A percentile compares a stretch with the other conserved stretches of the same genome.
These are phyloP conservation scores for Ceratina japonica DNA, from an alignment of 1,140 invertebrate species.

Conservation along the genomic window DNA sequence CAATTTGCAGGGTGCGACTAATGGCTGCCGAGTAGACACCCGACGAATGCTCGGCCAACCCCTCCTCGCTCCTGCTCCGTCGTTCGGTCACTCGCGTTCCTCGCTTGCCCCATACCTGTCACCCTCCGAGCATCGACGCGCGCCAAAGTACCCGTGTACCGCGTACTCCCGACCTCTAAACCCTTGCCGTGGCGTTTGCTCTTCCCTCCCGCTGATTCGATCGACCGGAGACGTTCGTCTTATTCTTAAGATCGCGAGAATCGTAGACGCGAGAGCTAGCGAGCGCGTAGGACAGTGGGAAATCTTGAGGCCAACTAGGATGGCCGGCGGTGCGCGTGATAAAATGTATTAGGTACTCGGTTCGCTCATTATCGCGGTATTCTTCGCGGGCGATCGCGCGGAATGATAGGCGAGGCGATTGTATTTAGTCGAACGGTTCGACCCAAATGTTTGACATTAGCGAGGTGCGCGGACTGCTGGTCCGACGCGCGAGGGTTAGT, in stretches of 20 bases:
- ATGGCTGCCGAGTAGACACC: slow-evolving; percentile 73
- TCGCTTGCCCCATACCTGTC: slow-evolving; percentile 42
- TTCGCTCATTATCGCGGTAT: slow-evolving; percentile 73
- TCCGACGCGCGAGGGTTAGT: background rate
- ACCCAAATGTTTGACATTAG: slow-evolving; percentile 77
- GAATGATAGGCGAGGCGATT: slow-evolving; percentile 75
- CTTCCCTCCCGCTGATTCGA: too few relatives aligned
- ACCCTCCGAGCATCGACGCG: background rate
- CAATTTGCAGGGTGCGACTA: slow-evolving; percentile 79
- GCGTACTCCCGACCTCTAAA: background rate
- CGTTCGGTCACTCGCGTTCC: slow-evolving; percentile 39
- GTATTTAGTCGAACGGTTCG: slow-evolving; percentile 74
- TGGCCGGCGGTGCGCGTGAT: slow-evolving; percentile 41
- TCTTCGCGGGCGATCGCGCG: slow-evolving; percentile 74
- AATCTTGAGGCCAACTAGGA: background rate
- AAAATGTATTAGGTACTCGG: slow-evolving; percentile 70
- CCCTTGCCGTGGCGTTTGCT: background rate
- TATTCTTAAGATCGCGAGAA: too few relatives aligned
- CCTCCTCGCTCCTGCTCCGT: slow-evolving; percentile 15
- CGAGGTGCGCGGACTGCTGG: slow-evolving; percentile 17
- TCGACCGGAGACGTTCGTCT: too few relatives aligned
- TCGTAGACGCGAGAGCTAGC: too few relatives aligned
- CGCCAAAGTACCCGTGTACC: background rate
- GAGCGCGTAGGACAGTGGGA: too few relatives aligned
- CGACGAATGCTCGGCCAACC: slow-evolving; percentile 57